Evolutionary conservation across 2,113 vertebrate species (phyloP), one percentile per base, ranked within the genome.

Genomic region (Oreocharis arfaki): DNA sequence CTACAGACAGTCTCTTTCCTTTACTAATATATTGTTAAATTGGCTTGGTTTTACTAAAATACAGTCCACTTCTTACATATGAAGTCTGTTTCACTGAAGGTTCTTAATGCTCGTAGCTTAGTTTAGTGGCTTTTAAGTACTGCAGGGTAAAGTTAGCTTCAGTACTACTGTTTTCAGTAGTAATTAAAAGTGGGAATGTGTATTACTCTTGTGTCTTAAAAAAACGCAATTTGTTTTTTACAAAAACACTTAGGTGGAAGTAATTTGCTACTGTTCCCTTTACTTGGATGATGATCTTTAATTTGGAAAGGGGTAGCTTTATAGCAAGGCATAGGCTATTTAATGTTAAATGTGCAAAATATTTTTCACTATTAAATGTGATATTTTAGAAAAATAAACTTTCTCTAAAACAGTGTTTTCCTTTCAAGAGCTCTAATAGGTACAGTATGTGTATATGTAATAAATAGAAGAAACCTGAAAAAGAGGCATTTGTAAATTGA

Each of bases 351-450:
- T 10, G 15, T 59, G 17, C 10, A 70, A 88, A 86, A 44, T 86
- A 77, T 70, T 92, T 92, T 85, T 90, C 47, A 44, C 30, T 75
- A 49, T 68, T 87, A 82, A 91, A 87, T 79, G 24, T 41, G 69
- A 35, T 94, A 75, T 65, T 91, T 91, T 91, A 84, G 77, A n/a
- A 84, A 82, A 95, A 81, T n/a, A 94, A 87, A 52, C 73, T 82
- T 92, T 42, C 69, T 84, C 60, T 82, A 68, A 56, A 89, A 14
- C 27, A 78, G 17, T 67, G 15, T 67, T 91, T 90, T 92, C 33
- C n/a, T 87, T 93, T 95, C 49, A 75, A 80, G 44, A 84, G 16
- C 42, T 89, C 7, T 81, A 75, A 67, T 33, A 59, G 63, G 37
- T 88, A 57, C 33, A 41, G 26, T 75, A 52, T 75, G 64, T 84